phyloP scores from a whole-genome alignment of 2,888 invertebrate genomes.

The Plebejus argus region DNA sequence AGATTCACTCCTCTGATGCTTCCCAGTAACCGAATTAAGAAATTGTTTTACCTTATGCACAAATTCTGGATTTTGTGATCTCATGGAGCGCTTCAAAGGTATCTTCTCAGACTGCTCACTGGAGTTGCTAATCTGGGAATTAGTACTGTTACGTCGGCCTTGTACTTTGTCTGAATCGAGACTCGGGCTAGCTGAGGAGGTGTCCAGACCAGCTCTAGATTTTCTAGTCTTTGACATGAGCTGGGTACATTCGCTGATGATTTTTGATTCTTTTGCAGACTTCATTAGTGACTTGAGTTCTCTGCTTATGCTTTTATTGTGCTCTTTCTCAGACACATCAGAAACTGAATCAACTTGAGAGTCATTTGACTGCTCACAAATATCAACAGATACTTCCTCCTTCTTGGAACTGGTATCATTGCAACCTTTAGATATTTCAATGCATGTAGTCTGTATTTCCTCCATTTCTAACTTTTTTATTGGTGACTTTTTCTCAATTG shows the following conservation, averaged over 20 bases:
- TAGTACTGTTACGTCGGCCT: conserved; percentile 60
- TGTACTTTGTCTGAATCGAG: conserved; percentile 60
- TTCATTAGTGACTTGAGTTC: conserved; percentile 84
- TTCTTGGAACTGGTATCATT: conserved; percentile 30
- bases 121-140: conserved; percentile 62
- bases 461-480: conserved; percentile 31
- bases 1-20: conserved; percentile 53
- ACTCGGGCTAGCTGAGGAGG: conserved; percentile 61
- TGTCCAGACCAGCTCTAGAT: conserved; percentile 69
- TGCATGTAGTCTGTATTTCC: conserved; percentile 22
- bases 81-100: conserved; percentile 73
- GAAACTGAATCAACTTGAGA: conserved; percentile 54
- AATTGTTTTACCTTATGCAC: conserved; percentile 82
- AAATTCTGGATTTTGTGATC: conserved; percentile 84
- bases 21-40: conserved; percentile 76
- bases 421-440: conserved; percentile 36
- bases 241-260: conserved; percentile 81
- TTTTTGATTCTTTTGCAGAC: conserved; percentile 85
- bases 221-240: conserved; percentile 75
- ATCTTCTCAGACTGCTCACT: conserved; percentile 63
- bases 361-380: conserved; percentile 56
- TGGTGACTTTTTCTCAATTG: conserved; percentile 29
- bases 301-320: conserved; percentile 71
- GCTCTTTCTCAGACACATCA: conserved; percentile 64
- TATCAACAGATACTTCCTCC: conserved; percentile 35